phyloP scores from a whole-genome alignment of 2,888 invertebrate species.

The Ennomos erosarius region DNA sequence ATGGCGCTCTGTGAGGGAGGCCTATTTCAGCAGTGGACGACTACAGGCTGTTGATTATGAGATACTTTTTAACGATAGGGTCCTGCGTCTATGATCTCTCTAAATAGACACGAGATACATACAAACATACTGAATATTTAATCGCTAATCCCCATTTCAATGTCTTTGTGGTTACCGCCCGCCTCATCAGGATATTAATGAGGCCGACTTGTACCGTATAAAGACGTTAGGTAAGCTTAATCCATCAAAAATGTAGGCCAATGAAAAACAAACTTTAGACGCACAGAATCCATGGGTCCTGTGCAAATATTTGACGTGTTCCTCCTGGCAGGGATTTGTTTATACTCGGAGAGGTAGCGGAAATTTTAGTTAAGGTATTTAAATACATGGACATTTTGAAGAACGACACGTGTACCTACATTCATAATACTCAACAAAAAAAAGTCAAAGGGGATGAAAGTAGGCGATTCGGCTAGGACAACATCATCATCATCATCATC shows the following conservation, averaged over 20 bases:
- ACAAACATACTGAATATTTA: not conserved
- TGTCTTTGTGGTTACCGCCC: not conserved
- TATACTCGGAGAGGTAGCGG: constrained; percentile 37
- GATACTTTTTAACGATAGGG: no score
- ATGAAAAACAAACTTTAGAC: constrained; percentile 30
- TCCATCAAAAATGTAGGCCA: constrained; percentile 27
- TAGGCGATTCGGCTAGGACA: no score
- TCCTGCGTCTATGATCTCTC: constrained; percentile 25
- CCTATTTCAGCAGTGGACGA: no score
- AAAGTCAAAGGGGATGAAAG: no score
- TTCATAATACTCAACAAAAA: no score
- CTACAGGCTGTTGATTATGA: no score
- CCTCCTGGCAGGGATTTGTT: constrained; percentile 45
- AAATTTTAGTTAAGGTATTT: constrained; percentile 17
- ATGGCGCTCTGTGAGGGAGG: no score
- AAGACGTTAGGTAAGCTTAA: constrained; percentile 9
- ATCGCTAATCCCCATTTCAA: not conserved
- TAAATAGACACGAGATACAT: constrained; percentile 21
- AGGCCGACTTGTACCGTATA: no score
- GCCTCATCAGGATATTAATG: no score
- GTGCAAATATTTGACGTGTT: constrained; percentile 50
- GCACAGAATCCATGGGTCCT: constrained; percentile 38
- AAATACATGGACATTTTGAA: constrained; percentile 1
- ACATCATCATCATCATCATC: no score
- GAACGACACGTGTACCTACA: no score